phyloP scores from a whole-genome alignment of 2,888 invertebrate genomes.

The Clanis bilineata region DNA sequence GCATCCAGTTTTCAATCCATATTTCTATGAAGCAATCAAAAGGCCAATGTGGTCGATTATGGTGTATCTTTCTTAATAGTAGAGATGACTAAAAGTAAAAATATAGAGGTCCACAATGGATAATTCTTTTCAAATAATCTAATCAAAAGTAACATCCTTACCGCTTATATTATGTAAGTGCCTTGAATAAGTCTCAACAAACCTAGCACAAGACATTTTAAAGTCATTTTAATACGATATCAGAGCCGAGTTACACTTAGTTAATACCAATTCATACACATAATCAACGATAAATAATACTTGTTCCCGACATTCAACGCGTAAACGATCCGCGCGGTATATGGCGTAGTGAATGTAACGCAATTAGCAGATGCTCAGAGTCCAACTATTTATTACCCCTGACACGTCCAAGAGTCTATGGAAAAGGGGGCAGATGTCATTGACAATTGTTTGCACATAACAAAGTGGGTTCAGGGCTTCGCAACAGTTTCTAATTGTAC shows the following conservation, averaged over 20 bases:
- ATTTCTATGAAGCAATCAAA: too few relatives aligned
- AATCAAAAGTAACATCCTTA: neutral
- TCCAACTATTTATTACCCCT: slow-evolving; percentile 48
- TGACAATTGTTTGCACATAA: slow-evolving; percentile 75
- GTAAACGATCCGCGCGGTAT: slow-evolving; percentile 22
- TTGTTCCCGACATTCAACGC: slow-evolving; percentile 3
- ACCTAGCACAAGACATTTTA: neutral
- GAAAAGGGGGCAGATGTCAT: slow-evolving; percentile 69
- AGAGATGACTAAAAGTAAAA: too few relatives aligned
- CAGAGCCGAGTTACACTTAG: neutral
- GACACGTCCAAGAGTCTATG: slow-evolving; percentile 32
- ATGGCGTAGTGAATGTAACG: slow-evolving; percentile 46
- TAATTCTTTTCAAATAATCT: too few relatives aligned
- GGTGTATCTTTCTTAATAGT: too few relatives aligned
- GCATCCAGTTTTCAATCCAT: neutral
- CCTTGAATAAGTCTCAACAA: neutral
- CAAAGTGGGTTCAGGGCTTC: slow-evolving; percentile 66
- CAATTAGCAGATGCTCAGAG: slow-evolving; percentile 66
- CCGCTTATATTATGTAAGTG: too few relatives aligned
- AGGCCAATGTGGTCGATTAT: too few relatives aligned
- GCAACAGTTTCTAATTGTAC: slow-evolving; percentile 80
- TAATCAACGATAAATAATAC: neutral
- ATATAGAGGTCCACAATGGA: too few relatives aligned
- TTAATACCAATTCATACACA: neutral
- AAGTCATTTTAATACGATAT: neutral